Percentiles rank a stretch among this genome's conserved stretches.
These are phyloP conservation scores for Apis florea DNA, from an alignment of 1,140 invertebrate genomes.

Conservation along the genomic window DNA sequence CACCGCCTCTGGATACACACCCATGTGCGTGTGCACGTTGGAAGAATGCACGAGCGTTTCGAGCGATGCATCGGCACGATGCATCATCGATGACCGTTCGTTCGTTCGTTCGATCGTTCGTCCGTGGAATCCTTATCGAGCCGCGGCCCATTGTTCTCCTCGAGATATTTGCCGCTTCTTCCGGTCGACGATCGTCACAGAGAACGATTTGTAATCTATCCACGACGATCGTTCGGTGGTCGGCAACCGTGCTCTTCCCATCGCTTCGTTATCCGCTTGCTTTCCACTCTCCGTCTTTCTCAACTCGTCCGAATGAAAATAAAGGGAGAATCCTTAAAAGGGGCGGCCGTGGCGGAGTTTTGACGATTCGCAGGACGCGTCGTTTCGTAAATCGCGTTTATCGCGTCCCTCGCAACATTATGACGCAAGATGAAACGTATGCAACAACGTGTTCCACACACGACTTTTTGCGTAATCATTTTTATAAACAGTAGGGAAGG, in stretches of 20 bases:
- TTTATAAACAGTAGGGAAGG: neutral
- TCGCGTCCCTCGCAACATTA: neutral
- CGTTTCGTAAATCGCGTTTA: conserved; percentile 32
- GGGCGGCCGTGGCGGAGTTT: neutral
- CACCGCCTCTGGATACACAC: neutral
- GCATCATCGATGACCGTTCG: conserved; percentile 9
- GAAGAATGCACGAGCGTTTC: neutral
- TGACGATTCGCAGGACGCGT: neutral
- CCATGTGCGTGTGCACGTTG: neutral
- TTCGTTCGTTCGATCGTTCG: conserved; percentile 23
- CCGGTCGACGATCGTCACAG: conserved; percentile 5
- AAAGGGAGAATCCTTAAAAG: neutral
- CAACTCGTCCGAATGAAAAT: too few relatives aligned
- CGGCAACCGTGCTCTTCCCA: neutral
- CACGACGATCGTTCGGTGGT: neutral
- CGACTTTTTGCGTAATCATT: conserved; percentile 29
- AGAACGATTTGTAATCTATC: conserved; percentile 23
- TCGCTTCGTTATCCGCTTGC: neutral
- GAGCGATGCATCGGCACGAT: conserved; percentile 1
- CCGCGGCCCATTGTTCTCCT: conserved; percentile 37
- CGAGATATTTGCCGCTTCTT: conserved; percentile 30
- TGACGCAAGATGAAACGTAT: conserved; percentile 25
- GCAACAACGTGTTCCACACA: conserved; percentile 9
- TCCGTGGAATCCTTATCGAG: conserved; percentile 46
- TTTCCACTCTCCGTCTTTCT: too few relatives aligned